Evolutionary conservation across 1,140 invertebrate species (phyloP).

Genomic region (Macrobrachium nipponense): DNA sequence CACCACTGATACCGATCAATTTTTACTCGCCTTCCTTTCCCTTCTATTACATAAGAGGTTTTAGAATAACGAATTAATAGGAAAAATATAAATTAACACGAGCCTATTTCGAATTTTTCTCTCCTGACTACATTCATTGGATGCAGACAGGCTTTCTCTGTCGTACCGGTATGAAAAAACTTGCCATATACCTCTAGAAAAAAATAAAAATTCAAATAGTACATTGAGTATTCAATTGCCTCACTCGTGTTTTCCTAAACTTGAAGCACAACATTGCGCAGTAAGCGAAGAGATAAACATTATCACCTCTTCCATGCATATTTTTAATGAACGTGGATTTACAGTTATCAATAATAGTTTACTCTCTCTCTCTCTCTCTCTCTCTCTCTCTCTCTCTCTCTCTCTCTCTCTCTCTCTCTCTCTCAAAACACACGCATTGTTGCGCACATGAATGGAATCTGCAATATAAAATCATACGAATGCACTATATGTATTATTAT

Average conservation of each 20-base stretch:
- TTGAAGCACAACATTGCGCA: too few relatives aligned
- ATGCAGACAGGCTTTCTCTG: too few relatives aligned
- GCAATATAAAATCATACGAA: background rate
- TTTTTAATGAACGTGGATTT: too few relatives aligned
- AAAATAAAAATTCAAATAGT: background rate
- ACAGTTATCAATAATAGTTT: too few relatives aligned
- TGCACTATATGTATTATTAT: background rate
- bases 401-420: background rate
- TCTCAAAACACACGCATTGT: background rate
- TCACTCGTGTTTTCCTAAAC: too few relatives aligned
- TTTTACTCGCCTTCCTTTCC: slow-evolving; percentile 7
- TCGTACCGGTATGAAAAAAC: background rate
- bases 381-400: background rate
- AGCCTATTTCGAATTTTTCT: background rate
- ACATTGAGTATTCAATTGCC: background rate
- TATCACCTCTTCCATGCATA: too few relatives aligned
- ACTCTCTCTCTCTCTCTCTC: background rate
- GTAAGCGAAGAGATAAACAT: too few relatives aligned
- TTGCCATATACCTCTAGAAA: background rate
- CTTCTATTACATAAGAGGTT: background rate
- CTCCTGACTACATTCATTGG: too few relatives aligned
- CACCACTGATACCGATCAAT: slow-evolving; percentile 58
- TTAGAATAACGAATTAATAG: background rate
- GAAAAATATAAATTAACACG: background rate
- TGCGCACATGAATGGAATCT: background rate